phyloP scores from a whole-genome alignment of 53 echinoderm and acorn worm genomes.

The Temnopleurus reevesii region DNA sequence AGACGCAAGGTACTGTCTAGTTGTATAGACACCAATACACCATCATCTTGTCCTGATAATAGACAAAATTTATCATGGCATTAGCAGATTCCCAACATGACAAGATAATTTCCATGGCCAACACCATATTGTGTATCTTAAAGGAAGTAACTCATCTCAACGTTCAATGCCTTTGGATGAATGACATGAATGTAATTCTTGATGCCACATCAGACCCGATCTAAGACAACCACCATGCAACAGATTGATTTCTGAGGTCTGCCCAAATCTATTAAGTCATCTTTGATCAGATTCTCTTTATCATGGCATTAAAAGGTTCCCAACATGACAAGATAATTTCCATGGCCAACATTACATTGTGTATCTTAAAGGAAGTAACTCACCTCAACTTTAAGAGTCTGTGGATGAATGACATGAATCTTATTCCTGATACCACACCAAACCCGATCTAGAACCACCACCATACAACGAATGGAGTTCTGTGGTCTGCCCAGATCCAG shows the following conservation, averaged over 20 bases:
- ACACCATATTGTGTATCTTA: no score
- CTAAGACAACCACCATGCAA: conserved; percentile 91
- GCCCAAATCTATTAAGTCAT: conserved; percentile 90
- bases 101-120: no score
- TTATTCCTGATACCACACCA: conserved; percentile 99
- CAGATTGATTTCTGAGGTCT: conserved; percentile 92
- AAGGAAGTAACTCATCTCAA: conserved; percentile 78
- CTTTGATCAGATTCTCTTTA: conserved; percentile 92
- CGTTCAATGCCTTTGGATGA: conserved; percentile 93
- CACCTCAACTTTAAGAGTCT: conserved; percentile 97
- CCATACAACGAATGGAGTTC: conserved; percentile 94
- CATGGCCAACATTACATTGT: no score
- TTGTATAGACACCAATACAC: conserved; percentile 95
- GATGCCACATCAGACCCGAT: conserved; percentile 94
- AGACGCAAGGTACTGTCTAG: conserved; percentile 95
- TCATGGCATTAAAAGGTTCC: no score
- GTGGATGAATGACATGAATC: conserved; percentile 93
- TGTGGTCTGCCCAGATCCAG: conserved; percentile 92
- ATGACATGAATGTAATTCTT: conserved; percentile 95
- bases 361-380: conserved; percentile 11
- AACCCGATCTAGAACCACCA: conserved; percentile 85
- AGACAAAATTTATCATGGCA: conserved; percentile 93
- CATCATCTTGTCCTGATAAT: conserved; percentile 96
- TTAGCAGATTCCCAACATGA: no score
- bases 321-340: no score